phyloP scores from a whole-genome alignment of 1,140 invertebrate genomes.

The Drosophila nannoptera region DNA sequence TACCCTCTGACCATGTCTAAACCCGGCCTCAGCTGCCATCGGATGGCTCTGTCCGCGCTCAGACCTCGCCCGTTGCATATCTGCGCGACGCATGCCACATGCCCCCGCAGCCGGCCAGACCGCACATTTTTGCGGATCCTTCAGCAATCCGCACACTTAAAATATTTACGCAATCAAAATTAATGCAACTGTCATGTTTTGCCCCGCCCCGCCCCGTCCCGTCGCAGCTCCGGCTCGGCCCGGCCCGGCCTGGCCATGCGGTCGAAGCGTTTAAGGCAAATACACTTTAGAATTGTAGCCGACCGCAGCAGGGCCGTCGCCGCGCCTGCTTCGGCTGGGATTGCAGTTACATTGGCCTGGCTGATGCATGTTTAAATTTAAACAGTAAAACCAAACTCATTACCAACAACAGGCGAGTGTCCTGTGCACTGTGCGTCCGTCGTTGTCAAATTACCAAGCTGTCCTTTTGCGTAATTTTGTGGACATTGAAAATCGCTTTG shows the following conservation, averaged over 20 bases:
- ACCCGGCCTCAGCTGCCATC: too few relatives aligned
- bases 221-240: too few relatives aligned
- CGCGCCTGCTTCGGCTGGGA: not conserved
- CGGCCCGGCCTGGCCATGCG: not conserved
- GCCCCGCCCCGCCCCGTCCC: not conserved
- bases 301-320: slow-evolving; percentile 35
- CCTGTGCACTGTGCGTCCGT: slow-evolving; percentile 19
- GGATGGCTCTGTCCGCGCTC: too few relatives aligned
- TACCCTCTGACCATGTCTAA: too few relatives aligned
- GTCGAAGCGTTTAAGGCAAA: slow-evolving; percentile 69
- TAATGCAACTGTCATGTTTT: slow-evolving; percentile 77
- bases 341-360: slow-evolving; percentile 18
- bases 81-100: not conserved
- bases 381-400: slow-evolving; percentile 77
- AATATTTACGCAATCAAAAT: slow-evolving; percentile 76
- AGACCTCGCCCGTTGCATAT: slow-evolving; percentile 12
- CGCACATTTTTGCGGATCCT: slow-evolving; percentile 62
- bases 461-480: slow-evolving; percentile 77
- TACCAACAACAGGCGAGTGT: slow-evolving; percentile 68
- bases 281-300: slow-evolving; percentile 73
- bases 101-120: not conserved
- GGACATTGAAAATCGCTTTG: slow-evolving; percentile 77
- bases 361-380: slow-evolving; percentile 69
- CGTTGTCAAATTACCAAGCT: slow-evolving; percentile 77
- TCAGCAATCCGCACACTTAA: slow-evolving; percentile 66